phyloP scores from a whole-genome alignment of 2,797 vertebrate species.

The Sebastes cheni region DNA sequence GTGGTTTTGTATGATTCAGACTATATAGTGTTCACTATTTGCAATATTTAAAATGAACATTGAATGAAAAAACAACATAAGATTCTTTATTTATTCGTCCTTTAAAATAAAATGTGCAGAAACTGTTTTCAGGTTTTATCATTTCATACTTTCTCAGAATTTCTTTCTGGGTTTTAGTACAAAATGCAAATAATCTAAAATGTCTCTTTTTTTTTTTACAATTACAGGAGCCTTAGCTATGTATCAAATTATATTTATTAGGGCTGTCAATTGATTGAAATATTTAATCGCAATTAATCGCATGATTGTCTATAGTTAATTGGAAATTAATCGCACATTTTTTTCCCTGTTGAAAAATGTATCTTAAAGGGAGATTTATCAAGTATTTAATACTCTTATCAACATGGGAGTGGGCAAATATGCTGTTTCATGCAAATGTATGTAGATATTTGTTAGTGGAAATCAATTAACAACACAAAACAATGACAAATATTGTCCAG shows the following conservation, averaged over 20 bases:
- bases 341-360: too few relatives aligned
- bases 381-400: too few relatives aligned
- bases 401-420: fast-evolving
- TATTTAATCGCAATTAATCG: too few relatives aligned
- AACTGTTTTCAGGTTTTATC: background rate
- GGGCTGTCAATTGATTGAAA: too few relatives aligned
- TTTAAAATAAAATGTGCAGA: background rate
- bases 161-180: background rate
- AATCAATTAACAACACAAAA: too few relatives aligned
- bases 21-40: too few relatives aligned
- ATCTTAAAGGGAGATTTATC: too few relatives aligned
- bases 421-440: too few relatives aligned
- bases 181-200: background rate
- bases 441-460: fast-evolving
- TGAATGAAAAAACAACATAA: too few relatives aligned
- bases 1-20: background rate
- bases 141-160: background rate
- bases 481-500: too few relatives aligned
- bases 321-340: fast-evolving
- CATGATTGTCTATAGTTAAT: too few relatives aligned
- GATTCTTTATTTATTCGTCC: background rate
- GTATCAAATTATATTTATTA: background rate
- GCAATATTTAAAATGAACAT: too few relatives aligned
- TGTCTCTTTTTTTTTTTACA: background rate
- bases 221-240: background rate